Conservation (phyloP, 2,113 vertebrate species). For the Hydrolagus affinis region DNA sequence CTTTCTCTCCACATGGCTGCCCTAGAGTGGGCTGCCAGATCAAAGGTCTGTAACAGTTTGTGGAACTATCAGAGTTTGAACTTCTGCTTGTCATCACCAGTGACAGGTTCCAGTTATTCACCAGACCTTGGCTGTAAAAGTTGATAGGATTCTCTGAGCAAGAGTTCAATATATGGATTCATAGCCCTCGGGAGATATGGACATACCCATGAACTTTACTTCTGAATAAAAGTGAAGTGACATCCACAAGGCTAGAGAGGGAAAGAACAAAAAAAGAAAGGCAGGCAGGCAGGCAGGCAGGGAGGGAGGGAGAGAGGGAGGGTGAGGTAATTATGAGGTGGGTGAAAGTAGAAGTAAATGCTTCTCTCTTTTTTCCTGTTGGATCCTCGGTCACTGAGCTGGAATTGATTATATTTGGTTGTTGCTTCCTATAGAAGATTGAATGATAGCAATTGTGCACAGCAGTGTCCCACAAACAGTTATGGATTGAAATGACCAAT, state of each 20-base stretch:
- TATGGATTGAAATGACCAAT: too few species aligned
- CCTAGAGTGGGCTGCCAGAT: background rate
- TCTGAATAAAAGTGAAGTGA: too few species aligned
- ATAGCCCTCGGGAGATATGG: background rate
- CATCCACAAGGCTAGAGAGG: too few species aligned
- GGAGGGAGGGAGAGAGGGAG: background rate
- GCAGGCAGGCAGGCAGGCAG: too few species aligned
- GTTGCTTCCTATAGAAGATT: background rate
- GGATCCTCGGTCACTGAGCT: background rate
- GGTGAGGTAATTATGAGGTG: background rate
- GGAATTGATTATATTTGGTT: background rate
- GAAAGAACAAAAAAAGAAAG: too few species aligned
- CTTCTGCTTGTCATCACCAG: slow-evolving; percentile 17
- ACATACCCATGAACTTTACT: too few species aligned
- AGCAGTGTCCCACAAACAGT: too few species aligned
- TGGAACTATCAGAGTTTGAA: slow-evolving; percentile 19
- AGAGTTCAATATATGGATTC: background rate
- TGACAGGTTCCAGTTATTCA: slow-evolving; percentile 12
- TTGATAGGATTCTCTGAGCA: background rate
- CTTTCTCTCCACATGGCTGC: background rate
- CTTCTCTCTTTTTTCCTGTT: background rate
- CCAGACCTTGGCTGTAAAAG: background rate
- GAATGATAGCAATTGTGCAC: too few species aligned
- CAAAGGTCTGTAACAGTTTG: background rate
- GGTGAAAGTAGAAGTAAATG: too few species aligned